phyloP scores from a whole-genome alignment of 2,113 vertebrate genomes.

The Triplophysa dalaica region DNA sequence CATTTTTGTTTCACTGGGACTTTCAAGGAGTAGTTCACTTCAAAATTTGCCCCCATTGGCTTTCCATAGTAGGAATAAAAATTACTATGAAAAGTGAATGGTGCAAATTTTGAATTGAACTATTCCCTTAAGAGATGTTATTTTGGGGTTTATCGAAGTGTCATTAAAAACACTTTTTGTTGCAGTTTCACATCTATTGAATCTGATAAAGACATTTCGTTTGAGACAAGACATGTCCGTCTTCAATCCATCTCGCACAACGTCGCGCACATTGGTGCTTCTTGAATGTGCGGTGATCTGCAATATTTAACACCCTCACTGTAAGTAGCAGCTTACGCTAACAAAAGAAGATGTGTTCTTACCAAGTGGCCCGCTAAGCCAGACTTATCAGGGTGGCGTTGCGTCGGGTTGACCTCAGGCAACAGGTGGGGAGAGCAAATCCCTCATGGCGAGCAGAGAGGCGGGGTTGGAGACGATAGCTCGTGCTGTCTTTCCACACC shows the following conservation, averaged over 20 bases:
- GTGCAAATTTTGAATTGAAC: no score
- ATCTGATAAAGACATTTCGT: no score
- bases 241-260: constrained; percentile 17
- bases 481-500: constrained; percentile 62
- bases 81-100: no score
- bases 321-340: constrained; percentile 71
- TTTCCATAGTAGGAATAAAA: no score
- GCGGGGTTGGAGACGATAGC: constrained; percentile 40
- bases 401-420: constrained; percentile 75
- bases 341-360: constrained; percentile 77
- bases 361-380: constrained; percentile 79
- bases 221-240: no score
- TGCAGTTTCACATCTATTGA: constrained; percentile 17
- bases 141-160: neutral
- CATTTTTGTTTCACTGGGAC: no score
- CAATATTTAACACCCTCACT: constrained; percentile 62
- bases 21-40: no score
- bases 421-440: constrained; percentile 68
- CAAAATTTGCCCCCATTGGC: no score
- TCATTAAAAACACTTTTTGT: constrained; percentile 19
- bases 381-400: constrained; percentile 75
- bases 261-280: constrained; percentile 57
- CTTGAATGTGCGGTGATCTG: constrained; percentile 57
- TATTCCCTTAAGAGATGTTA: neutral
- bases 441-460: constrained; percentile 65